Conservation (phyloP, 2,797 vertebrate genomes). For the Spinus olivaceus region DNA sequence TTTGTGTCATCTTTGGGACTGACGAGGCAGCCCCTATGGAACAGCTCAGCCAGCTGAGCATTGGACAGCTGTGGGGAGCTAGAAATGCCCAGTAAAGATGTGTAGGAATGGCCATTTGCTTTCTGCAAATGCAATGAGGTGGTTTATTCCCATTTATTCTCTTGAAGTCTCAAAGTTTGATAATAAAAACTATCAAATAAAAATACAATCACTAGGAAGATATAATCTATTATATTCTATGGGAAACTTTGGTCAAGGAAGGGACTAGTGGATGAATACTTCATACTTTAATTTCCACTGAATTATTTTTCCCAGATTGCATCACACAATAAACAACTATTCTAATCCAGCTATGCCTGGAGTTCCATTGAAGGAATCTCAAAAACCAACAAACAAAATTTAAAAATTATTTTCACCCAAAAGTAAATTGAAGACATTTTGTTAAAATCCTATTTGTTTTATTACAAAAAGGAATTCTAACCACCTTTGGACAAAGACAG, state of each 20-base stretch:
- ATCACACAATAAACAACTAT: neutral
- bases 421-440: neutral
- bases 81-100: fast-evolving
- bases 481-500: neutral
- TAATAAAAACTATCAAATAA: neutral
- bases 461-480: neutral
- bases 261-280: neutral
- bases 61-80: neutral
- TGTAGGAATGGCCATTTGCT: neutral
- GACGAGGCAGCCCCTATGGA: neutral
- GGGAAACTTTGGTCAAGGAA: neutral
- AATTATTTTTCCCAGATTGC: neutral
- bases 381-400: neutral
- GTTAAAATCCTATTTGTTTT: neutral
- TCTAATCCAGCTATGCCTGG: neutral
- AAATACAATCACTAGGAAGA: neutral
- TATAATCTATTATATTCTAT: neutral
- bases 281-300: neutral
- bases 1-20: neutral
- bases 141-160: neutral
- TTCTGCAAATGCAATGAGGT: neutral
- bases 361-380: neutral
- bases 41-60: neutral
- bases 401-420: neutral
- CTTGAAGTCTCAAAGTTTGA: neutral